Evolutionary conservation across 2,888 invertebrate species (phyloP).

Genomic region (Dioctria linearis): DNA sequence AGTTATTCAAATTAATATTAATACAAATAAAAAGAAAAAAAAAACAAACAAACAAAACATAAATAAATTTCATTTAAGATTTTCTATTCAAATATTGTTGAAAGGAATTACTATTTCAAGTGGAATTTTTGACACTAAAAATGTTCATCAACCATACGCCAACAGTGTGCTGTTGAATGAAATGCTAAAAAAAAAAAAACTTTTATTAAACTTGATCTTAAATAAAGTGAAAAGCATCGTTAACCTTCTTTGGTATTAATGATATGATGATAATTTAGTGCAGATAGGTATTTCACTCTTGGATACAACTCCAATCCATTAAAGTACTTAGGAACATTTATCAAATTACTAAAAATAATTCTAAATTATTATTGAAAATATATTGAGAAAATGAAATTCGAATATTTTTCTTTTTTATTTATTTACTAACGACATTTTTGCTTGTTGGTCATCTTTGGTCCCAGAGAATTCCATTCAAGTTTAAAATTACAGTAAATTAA

Average conservation of each 20-base stretch:
- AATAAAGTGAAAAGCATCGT: not conserved
- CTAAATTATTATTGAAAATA: slow-evolving; percentile 46
- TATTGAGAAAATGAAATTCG: slow-evolving; percentile 19
- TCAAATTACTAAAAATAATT: slow-evolving; percentile 38
- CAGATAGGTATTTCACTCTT: slow-evolving; percentile 5
- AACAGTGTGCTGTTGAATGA: not conserved
- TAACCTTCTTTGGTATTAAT: slow-evolving; percentile 26
- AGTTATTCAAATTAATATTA: slow-evolving; percentile 26
- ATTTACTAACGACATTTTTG: not conserved
- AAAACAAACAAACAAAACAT: not conserved
- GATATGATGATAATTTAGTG: slow-evolving; percentile 1
- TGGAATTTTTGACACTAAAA: slow-evolving; percentile 11
- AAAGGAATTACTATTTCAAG: slow-evolving; percentile 20
- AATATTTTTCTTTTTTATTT: not conserved
- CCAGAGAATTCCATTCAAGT: too few species aligned
- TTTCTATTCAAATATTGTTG: slow-evolving; percentile 27
- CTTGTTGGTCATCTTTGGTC: too few species aligned
- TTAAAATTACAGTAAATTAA: too few species aligned
- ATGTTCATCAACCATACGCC: slow-evolving; percentile 23
- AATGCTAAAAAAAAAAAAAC: slow-evolving; percentile 18
- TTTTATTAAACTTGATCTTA: not conserved
- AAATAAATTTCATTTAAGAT: not conserved
- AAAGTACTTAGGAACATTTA: slow-evolving; percentile 34
- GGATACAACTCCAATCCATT: slow-evolving; percentile 20
- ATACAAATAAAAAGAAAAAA: slow-evolving; percentile 3